Percentiles rank a stretch among this genome's conserved stretches.
Conservation (phyloP, 37 sponge, comb jelly and placozoan species). For the Ianthella basta region DNA sequence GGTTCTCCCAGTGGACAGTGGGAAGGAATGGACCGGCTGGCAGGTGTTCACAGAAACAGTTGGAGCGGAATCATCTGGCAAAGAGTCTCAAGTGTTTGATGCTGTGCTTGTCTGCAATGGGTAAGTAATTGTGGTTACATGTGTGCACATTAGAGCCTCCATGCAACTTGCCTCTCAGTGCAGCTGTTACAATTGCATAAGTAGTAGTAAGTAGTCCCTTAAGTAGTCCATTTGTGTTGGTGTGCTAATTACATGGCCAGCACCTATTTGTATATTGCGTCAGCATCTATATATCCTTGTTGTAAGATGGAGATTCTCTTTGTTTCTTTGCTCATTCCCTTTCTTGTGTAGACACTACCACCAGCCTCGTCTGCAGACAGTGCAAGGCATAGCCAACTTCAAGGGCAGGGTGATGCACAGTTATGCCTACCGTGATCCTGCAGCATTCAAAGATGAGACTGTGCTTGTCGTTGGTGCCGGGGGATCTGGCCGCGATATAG, state of each 20-base stretch:
- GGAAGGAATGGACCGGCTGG: slow-evolving; percentile 39
- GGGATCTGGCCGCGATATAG: slow-evolving; percentile 70
- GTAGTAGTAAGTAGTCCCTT: too few relatives aligned
- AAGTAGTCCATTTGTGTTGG: too few relatives aligned
- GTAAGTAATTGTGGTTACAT: slow-evolving; percentile 45
- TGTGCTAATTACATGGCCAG: too few relatives aligned
- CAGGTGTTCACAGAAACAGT: slow-evolving; percentile 28
- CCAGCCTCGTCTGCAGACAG: slow-evolving; percentile 31
- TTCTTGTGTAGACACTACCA: slow-evolving; percentile 62
- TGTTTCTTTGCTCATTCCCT: background rate
- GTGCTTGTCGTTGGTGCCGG: slow-evolving; percentile 78
- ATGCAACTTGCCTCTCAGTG: background rate
- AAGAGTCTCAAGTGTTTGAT: slow-evolving; percentile 49
- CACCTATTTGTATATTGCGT: too few relatives aligned
- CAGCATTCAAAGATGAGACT: slow-evolving; percentile 30
- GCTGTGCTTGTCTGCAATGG: slow-evolving; percentile 84
- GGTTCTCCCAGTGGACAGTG: slow-evolving; percentile 40
- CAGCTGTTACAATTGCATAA: too few relatives aligned
- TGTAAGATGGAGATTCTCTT: too few relatives aligned
- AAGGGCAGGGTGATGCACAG: slow-evolving; percentile 68
- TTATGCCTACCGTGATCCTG: slow-evolving; percentile 68
- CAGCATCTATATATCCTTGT: too few relatives aligned
- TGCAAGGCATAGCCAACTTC: slow-evolving; percentile 59
- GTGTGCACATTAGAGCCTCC: background rate
- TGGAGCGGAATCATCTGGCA: background rate